These are phyloP conservation scores for Phortica variegata DNA, from an alignment of 1,140 invertebrate species.

Conservation along the genomic window DNA sequence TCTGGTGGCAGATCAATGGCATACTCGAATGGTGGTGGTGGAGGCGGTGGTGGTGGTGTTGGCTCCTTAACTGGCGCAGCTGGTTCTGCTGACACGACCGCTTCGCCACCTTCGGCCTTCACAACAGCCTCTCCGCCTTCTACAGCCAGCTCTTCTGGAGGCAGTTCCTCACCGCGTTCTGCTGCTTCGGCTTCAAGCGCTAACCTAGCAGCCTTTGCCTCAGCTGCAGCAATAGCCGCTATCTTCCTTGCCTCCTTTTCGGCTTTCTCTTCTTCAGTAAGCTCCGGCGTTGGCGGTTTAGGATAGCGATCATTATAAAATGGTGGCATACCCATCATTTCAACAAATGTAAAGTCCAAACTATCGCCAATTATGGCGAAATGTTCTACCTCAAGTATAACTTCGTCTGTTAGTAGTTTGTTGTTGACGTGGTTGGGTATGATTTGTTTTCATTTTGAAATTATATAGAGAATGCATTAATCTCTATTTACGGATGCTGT, in stretches of 20 bases:
- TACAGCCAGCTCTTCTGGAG: background rate
- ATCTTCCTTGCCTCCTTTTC: conserved; percentile 18
- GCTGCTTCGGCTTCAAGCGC: conserved; percentile 13
- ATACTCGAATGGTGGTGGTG: conserved; percentile 58
- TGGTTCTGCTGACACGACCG: conserved; percentile 16
- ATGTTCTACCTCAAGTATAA: conserved; percentile 96
- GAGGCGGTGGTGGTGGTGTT: conserved; percentile 49
- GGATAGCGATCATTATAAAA: conserved; percentile 57
- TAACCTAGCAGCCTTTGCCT: conserved; percentile 1
- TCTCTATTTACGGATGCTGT: no score
- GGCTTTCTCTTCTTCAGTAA: conserved; percentile 51
- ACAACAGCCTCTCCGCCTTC: conserved; percentile 8
- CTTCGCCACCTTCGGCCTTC: conserved; percentile 16
- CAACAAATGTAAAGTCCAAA: conserved; percentile 95
- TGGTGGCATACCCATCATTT: conserved; percentile 75
- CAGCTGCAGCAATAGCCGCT: conserved; percentile 15
- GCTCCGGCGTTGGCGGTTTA: conserved; percentile 53
- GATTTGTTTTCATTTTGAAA: conserved; percentile 11
- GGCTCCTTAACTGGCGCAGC: conserved; percentile 40
- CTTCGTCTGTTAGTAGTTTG: conserved; percentile 75
- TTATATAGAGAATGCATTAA: no score
- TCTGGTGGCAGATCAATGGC: conserved; percentile 55
- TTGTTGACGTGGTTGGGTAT: conserved; percentile 12
- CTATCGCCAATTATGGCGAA: conserved; percentile 98
- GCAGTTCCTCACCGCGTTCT: conserved; percentile 16